Conservation (phyloP, 2,888 invertebrate genomes). For the Caenorhabditis zanzibari region DNA sequence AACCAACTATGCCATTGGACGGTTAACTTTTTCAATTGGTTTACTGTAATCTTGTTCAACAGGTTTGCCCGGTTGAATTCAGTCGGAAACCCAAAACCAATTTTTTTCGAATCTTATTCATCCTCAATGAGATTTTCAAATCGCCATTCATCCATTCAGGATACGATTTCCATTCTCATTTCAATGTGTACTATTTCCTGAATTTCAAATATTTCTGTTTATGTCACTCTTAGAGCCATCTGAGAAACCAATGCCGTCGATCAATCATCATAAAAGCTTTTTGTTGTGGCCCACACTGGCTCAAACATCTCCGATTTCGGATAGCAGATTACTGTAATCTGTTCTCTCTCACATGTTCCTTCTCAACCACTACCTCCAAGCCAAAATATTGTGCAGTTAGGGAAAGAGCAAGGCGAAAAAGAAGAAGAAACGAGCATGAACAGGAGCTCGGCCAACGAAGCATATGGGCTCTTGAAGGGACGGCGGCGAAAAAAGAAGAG, state of each 20-base stretch:
- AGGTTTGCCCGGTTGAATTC: background rate
- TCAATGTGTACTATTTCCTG: background rate
- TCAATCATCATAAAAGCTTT: slow-evolving; percentile 52
- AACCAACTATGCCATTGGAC: slow-evolving; percentile 6
- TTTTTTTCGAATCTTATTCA: background rate
- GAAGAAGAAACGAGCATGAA: slow-evolving; percentile 6
- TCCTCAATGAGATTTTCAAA: background rate
- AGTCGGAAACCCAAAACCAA: too few species aligned
- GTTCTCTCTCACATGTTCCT: slow-evolving; percentile 51
- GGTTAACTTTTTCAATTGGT: background rate
- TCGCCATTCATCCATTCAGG: background rate
- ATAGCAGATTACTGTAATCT: slow-evolving; percentile 58
- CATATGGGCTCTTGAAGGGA: slow-evolving; percentile 3
- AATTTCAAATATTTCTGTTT: background rate
- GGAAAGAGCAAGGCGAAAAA: background rate
- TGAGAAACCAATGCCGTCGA: slow-evolving; percentile 26
- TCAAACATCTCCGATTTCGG: slow-evolving; percentile 1
- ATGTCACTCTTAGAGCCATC: background rate
- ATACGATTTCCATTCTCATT: slow-evolving; percentile 2
- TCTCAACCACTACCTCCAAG: background rate
- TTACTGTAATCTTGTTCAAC: background rate
- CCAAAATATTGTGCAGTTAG: slow-evolving; percentile 40
- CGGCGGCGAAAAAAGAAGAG: slow-evolving; percentile 5
- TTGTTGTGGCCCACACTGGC: slow-evolving; percentile 21
- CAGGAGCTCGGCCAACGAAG: slow-evolving; percentile 24